Base-by-base conservation (phyloP, 1,140 invertebrate genomes). In the Archivesica marissinica region DNA sequence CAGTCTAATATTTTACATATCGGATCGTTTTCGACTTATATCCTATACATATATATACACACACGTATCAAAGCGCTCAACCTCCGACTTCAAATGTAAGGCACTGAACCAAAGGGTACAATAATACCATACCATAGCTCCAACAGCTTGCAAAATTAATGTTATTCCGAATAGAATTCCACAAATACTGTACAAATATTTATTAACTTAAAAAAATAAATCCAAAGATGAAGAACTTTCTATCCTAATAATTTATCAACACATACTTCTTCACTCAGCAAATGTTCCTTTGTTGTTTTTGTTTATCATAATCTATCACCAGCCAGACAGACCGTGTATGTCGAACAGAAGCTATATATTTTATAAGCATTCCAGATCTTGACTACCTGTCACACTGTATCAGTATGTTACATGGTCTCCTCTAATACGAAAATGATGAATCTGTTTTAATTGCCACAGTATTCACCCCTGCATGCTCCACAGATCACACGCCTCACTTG, bases 371-470 rank as follows among this genome's bases (percentile, higher is more conserved):
- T 70, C 66, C 66, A 25, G 54, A 70, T 38, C 66, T 41, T 7
- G 33, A 70, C 66, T 70, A 70, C 66, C 66, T 70, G 66, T 70
- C 66, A 70, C 41, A 70, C 17, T 70, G 54, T 59, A 59, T 59
- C 54, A 59, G 54, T 59, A 7, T 59, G 54, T 59, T n/a, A 28
- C 25, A 59, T 6, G n/a, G 54, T 59, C 54, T 28, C 33, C 54
- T 59, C 54, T 59, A 2, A 59, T 59, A 59, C 33, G 23, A 20
- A 3, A 4, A 59, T 59, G 54, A 66, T 38, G 33, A 66, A 66
- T 38, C 61, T 66, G 61, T 28, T 20, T 9, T 35, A 66, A 66
- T 66, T 66, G 9, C 20, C 20, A 11, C 44, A 50, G 44, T 11
- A 11, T 20, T 66, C 15, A 38, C 11, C 61, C 23, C 38, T 66